Conservation (phyloP, 2,888 invertebrate genomes). For the Aplocera efformata region DNA sequence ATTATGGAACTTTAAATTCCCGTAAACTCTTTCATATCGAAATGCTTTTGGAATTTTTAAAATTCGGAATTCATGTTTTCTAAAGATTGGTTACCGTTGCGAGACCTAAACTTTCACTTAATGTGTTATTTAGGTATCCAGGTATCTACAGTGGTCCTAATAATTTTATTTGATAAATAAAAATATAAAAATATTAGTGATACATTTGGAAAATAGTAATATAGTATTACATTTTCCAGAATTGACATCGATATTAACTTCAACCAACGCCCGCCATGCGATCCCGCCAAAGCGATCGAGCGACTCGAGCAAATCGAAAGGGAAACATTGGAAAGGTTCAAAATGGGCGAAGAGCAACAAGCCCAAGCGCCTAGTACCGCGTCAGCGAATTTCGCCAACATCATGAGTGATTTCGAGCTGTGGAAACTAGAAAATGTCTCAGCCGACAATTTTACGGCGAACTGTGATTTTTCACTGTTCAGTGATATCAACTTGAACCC, state of each 20-base stretch:
- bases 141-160: too few species aligned
- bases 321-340: slow-evolving; percentile 58
- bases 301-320: slow-evolving; percentile 66
- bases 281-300: slow-evolving; percentile 58
- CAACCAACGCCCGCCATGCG: slow-evolving; percentile 47
- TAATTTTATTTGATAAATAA: too few species aligned
- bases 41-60: too few species aligned
- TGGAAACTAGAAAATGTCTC: slow-evolving; percentile 33
- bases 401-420: slow-evolving; percentile 38
- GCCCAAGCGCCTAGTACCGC: background rate
- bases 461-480: too few species aligned
- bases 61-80: too few species aligned
- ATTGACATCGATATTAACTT: slow-evolving; percentile 68
- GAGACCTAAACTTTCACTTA: too few species aligned
- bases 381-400: slow-evolving; percentile 25
- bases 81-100: too few species aligned
- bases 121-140: too few species aligned
- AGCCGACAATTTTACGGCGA: slow-evolving; percentile 21
- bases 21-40: too few species aligned
- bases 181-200: too few species aligned
- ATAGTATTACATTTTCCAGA: slow-evolving; percentile 40
- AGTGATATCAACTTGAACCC: slow-evolving; percentile 20
- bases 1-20: too few species aligned
- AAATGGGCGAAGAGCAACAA: slow-evolving; percentile 25
- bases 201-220: too few species aligned